Percentiles rank a stretch among this genome's conserved stretches.
Evolutionary conservation across 64 coral and sea anemone species (phyloP).

Genomic region (Stylophora pistillata): DNA sequence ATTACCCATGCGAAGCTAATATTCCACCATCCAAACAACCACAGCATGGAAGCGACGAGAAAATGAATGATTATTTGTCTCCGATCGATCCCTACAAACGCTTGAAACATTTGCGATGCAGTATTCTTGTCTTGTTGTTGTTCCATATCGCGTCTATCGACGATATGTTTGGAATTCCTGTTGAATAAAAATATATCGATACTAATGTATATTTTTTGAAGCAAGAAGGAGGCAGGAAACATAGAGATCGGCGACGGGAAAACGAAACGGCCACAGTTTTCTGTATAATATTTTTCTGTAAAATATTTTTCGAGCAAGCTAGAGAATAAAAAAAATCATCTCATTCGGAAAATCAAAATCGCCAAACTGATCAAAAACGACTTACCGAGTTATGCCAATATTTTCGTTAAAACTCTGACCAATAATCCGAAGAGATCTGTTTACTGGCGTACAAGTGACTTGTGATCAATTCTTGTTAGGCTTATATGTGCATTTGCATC

Average conservation of each 20-base stretch:
- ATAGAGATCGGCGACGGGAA: no score
- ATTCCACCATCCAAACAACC: conserved; percentile 68
- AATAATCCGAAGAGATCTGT: not conserved
- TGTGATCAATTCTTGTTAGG: not conserved
- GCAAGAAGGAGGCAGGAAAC: no score
- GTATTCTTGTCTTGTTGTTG: not conserved
- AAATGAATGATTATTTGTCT: conserved; percentile 19
- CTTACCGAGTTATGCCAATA: not conserved
- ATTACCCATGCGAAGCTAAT: conserved; percentile 87
- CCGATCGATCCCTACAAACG: not conserved
- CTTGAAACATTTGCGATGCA: not conserved
- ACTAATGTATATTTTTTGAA: no score
- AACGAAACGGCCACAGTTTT: no score
- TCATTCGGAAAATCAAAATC: not conserved
- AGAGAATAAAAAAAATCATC: not conserved
- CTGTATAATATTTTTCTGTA: no score
- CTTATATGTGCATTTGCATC: not conserved
- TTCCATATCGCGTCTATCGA: not conserved
- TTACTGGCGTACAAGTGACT: not conserved
- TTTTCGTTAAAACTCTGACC: not conserved
- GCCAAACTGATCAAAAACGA: not conserved
- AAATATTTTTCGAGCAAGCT: no score
- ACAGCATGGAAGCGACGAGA: conserved; percentile 43
- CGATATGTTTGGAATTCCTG: not conserved
- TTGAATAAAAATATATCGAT: not conserved